phyloP scores from a whole-genome alignment of 2,888 invertebrate genomes.

The Orchestes rusci region DNA sequence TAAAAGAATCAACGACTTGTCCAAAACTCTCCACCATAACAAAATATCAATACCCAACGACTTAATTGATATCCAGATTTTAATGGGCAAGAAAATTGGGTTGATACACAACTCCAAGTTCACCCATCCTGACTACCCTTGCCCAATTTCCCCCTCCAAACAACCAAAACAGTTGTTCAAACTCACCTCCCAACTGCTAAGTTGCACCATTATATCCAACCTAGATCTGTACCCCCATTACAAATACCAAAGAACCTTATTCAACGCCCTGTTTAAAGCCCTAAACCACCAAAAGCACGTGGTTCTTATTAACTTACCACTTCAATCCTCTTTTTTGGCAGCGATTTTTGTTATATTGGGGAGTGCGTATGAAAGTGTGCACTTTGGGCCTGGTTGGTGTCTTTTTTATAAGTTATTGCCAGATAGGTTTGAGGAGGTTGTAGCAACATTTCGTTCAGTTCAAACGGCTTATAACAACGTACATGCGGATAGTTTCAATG shows the following conservation, averaged over 20 bases:
- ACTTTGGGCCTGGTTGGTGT: conserved; percentile 29
- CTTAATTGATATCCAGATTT: neutral
- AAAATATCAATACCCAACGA: neutral
- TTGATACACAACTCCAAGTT: conserved; percentile 57
- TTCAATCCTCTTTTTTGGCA: conserved; percentile 38
- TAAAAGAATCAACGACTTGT: too few species aligned
- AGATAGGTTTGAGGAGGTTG: too few species aligned
- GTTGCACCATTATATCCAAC: neutral
- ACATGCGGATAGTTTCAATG: too few species aligned
- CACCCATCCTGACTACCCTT: conserved; percentile 30
- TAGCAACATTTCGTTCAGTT: too few species aligned
- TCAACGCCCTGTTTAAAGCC: conserved; percentile 25
- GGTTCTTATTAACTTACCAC: conserved; percentile 35
- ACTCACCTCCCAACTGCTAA: too few species aligned
- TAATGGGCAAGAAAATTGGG: conserved; percentile 36
- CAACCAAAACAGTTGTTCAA: too few species aligned
- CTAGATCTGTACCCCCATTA: conserved; percentile 29
- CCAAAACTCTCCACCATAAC: too few species aligned
- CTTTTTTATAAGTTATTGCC: too few species aligned
- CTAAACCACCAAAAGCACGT: conserved; percentile 29
- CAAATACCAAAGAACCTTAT: conserved; percentile 31
- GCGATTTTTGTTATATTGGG: conserved; percentile 36
- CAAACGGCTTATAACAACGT: too few species aligned
- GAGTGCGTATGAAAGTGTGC: conserved; percentile 30
- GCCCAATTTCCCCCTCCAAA: too few species aligned